Evolutionary conservation across 2,888 invertebrate species (phyloP).

Genomic region (Drosophila macrospina): DNA sequence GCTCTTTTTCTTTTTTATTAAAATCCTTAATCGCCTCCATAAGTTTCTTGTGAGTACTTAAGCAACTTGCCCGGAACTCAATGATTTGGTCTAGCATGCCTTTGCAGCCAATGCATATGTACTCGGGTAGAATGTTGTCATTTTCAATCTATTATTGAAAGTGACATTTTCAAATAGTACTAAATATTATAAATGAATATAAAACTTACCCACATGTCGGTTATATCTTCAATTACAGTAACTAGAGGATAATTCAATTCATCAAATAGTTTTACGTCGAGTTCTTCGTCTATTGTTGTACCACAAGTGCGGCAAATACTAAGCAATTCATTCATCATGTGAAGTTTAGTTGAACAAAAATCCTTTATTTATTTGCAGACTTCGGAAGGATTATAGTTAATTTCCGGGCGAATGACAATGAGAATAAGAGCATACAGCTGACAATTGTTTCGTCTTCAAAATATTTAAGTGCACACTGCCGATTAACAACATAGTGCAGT

Average conservation of each 20-base stretch:
- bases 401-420: conserved; percentile 24
- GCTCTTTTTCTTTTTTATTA: not conserved
- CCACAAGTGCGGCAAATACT: conserved; percentile 66
- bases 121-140: conserved; percentile 47
- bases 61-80: conserved; percentile 55
- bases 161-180: not conserved
- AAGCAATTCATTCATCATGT: conserved; percentile 36
- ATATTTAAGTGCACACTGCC: not conserved
- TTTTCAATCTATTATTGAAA: conserved; percentile 40
- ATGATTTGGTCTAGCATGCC: conserved; percentile 33
- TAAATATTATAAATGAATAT: not conserved
- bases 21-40: conserved; percentile 24
- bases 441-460: too few relatives aligned
- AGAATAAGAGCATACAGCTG: not conserved
- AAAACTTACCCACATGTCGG: conserved; percentile 57
- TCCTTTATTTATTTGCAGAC: not conserved
- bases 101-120: conserved; percentile 52
- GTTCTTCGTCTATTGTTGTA: conserved; percentile 19
- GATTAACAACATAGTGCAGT: not conserved
- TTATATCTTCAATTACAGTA: conserved; percentile 57
- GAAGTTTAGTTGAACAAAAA: not conserved
- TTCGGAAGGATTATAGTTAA: not conserved
- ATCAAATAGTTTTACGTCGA: conserved; percentile 41
- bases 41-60: conserved; percentile 47
- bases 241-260: conserved; percentile 44